A percentile compares a stretch with the other conserved stretches of the same genome.
Conservation (phyloP, 2,797 vertebrate species). For the Lindbergichthys nudifrons region DNA sequence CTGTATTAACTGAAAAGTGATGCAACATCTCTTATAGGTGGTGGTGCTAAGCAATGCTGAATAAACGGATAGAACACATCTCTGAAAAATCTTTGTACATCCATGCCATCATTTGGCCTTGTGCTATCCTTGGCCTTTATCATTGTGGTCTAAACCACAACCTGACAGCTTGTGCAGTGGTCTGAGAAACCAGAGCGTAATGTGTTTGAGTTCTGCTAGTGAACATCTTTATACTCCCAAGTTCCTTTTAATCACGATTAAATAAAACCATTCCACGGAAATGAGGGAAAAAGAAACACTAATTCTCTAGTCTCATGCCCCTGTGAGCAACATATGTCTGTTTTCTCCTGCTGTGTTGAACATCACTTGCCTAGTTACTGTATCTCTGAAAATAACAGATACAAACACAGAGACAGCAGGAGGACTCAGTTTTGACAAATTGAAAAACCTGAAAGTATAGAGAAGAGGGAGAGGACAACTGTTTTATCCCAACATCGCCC, state of each 20-base stretch:
- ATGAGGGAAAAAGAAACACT: neutral
- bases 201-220: constrained; percentile 2
- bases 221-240: neutral
- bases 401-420: constrained; percentile 34
- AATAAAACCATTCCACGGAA: neutral
- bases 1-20: constrained; percentile 27
- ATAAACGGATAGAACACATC: constrained; percentile 2
- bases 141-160: neutral
- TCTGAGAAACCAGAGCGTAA: neutral
- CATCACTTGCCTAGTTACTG: constrained; percentile 33
- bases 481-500: constrained; percentile 16
- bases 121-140: constrained; percentile 11
- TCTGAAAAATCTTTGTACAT: constrained; percentile 1
- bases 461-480: neutral
- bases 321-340: constrained; percentile 10
- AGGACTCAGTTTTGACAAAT: constrained; percentile 33
- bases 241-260: neutral
- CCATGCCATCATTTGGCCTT: neutral
- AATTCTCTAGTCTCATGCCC: neutral
- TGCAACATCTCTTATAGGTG: constrained; percentile 23
- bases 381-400: constrained; percentile 53
- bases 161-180: neutral
- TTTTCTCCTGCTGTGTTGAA: constrained; percentile 31
- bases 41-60: neutral
- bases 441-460: constrained; percentile 19